These are phyloP conservation scores for Calyptommatus sinebrachiatus DNA, from an alignment of 2,113 vertebrate species.

Conservation along the genomic window DNA sequence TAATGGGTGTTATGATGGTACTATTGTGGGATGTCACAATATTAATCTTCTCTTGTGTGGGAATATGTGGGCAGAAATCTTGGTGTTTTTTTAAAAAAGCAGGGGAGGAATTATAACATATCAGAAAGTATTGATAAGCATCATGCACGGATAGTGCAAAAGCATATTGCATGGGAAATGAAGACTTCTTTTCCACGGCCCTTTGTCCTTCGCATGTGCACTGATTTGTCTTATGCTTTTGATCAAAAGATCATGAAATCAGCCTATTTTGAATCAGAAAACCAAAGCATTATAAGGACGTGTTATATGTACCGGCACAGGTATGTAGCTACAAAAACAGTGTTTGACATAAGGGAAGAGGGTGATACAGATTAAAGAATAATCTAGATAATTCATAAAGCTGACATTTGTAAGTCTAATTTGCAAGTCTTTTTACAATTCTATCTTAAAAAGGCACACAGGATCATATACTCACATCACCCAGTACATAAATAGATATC, in stretches of 20 bases:
- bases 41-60: conserved; percentile 65
- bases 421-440: neutral
- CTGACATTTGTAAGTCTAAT: neutral
- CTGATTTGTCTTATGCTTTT: neutral
- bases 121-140: conserved; percentile 30
- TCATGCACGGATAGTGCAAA: conserved; percentile 15
- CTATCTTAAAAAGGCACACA: neutral
- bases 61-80: conserved; percentile 36
- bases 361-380: neutral
- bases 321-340: neutral
- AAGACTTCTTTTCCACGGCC: conserved; percentile 1
- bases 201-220: neutral
- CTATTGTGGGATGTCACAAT: conserved; percentile 69
- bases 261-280: neutral
- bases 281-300: neutral
- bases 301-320: neutral
- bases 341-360: neutral
- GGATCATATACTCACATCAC: neutral
- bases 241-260: neutral
- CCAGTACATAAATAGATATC: neutral
- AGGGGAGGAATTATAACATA: neutral
- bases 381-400: neutral
- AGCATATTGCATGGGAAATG: conserved; percentile 19
- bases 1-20: conserved; percentile 76
- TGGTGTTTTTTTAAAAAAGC: conserved; percentile 12